Evolutionary conservation across 2,113 vertebrate species (phyloP), one percentile per base, ranked within the genome.

Genomic region (Onychostruthus taczanowskii): DNA sequence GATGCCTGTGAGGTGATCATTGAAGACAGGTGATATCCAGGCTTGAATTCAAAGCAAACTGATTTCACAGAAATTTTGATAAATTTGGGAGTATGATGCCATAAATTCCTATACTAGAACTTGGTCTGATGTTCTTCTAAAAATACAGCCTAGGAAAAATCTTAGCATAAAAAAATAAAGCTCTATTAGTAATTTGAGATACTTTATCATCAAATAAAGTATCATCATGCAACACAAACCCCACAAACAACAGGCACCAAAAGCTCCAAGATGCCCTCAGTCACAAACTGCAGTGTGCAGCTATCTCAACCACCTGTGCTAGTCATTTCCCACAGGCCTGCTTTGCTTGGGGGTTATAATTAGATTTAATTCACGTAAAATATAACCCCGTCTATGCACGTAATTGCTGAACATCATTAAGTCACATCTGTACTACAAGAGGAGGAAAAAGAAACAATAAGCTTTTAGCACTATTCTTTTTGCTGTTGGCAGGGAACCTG

Each of bases 291-390:
- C 46, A 72, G 24, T 2, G 10, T 30, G 47, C 61, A 89, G 18
- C 62, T 68, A 8, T 39, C 92, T 80, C 59, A 86, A 74, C 61
- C 58, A 70, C 72, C 95, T 96, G 66, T 76, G 56, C 59, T 47
- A 85, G 86, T 82, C 85, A 89, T 7, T 62, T 88, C 64, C 84
- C 84, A 88, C 3, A 47, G n/a, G 73, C 14, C 5, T 87, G 44
- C 69, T 94, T 92, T 4, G 3, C 44, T 12, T 23, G 35, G 41
- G 35, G 83, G 82, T 84, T 94, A 95, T 73, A 93, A 59, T 43
- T 84, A 82, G 30, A 88, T 67, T 82, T 90, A 47, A 47, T 95
- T 96, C 66, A 63, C 80, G 63, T 47, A 74, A 92, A 95, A 94
- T 16, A 88, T 87, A 96, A 91, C 81, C 85, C 75, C 66, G 94